Evolutionary conservation across 2,888 invertebrate species (phyloP).

Genomic region (Coremacera marginata): DNA sequence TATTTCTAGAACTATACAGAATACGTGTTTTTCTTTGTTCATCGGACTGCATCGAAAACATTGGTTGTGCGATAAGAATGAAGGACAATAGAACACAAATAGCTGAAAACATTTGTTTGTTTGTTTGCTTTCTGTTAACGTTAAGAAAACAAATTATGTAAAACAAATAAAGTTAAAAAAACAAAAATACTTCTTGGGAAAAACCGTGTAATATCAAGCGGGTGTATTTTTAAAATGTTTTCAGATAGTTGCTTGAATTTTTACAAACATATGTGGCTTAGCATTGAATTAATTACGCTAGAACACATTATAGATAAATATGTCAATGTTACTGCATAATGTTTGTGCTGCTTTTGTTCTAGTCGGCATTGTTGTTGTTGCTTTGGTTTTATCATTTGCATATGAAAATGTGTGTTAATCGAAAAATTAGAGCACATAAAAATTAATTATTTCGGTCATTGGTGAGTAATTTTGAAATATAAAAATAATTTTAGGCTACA

Average conservation of each 20-base stretch:
- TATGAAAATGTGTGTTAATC: no score
- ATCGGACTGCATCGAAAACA: neutral
- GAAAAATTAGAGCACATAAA: neutral
- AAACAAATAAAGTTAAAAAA: no score
- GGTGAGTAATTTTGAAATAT: neutral
- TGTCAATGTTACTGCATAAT: conserved; percentile 10
- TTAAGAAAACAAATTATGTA: no score
- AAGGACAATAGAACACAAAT: neutral
- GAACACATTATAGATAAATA: neutral
- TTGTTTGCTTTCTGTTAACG: neutral
- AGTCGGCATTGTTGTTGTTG: neutral
- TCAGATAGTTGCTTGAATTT: neutral
- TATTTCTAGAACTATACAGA: neutral
- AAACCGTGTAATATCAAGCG: neutral
- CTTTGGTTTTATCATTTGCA: neutral
- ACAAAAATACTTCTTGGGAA: neutral
- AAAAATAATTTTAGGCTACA: neutral
- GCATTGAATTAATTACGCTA: conserved; percentile 16
- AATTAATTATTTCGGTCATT: neutral
- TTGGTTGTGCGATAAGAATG: neutral
- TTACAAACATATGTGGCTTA: neutral
- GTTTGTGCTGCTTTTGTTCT: conserved; percentile 1
- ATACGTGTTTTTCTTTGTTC: neutral
- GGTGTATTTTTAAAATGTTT: neutral
- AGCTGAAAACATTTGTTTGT: neutral